Base-by-base conservation (phyloP, 2,113 vertebrate species). In the Oryzias celebensis region DNA sequence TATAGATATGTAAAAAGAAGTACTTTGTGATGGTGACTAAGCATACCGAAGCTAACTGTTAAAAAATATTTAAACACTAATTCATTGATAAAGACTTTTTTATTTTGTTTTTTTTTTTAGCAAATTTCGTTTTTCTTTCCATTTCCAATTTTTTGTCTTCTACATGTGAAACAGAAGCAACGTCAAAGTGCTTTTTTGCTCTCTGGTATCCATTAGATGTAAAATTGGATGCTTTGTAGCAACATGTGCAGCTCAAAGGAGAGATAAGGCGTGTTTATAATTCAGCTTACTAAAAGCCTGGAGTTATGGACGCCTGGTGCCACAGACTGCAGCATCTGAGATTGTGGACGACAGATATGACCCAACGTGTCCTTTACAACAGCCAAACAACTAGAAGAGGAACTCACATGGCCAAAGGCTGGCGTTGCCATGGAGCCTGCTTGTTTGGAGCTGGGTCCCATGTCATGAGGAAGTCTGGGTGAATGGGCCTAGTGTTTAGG, bases 401-500 rank as follows among this genome's bases (percentile, higher is more conserved):
- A 76, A 63, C 80, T 62, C 14, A 45, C 65, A 73, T 77, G 71
- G 55, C 75, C 49, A 0, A 48, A 61, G 72, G 85, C 80, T 75
- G 75, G 2, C 18, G 65, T 71, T 75, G 71, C 85, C 69, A 81
- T 75, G 85, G 91, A 57, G 57, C 73, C 48, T 0, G 79, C 81
- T 72, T 93, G 87, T 91, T 91, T 91, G 84, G 88, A 55, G 54
- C 76, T 52, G 0, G 54, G 31, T 56, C 81, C 86, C 53, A 13
- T 47, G 78, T 65, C 54, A 63, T 52, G 70, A 45, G 49, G 58
- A 83, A 75, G 60, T 56, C 20, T 85, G 64, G 77, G 84, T 88
- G 90, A 91, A 92, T 88, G 88, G 92, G 88, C 73, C 78, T 62
- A 67, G 80, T 92, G 90, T 93, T 91, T 75, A 87, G 80, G 85